phyloP scores from a whole-genome alignment of 1,140 invertebrate genomes.

The Zaprionus taronus region DNA sequence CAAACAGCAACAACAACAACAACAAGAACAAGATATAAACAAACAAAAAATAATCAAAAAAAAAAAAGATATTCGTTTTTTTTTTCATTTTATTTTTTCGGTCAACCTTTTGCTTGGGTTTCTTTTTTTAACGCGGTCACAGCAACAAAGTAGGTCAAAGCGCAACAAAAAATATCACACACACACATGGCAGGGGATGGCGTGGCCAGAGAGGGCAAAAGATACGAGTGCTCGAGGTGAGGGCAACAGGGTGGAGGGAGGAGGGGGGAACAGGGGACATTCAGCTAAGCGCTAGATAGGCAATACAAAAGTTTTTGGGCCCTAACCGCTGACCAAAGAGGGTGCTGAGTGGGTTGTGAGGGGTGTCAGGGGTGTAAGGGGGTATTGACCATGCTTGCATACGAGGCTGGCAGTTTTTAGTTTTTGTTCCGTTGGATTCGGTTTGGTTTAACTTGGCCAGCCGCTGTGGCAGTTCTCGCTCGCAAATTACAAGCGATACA shows the following conservation, averaged over 20 bases:
- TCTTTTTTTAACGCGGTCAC: constrained; percentile 59
- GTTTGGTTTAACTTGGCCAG: constrained; percentile 24
- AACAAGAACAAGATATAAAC: constrained; percentile 23
- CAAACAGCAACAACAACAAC: constrained; percentile 38
- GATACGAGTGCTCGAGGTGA: not conserved
- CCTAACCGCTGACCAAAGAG: constrained; percentile 21
- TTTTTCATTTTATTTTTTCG: constrained; percentile 31
- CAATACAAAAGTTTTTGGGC: constrained; percentile 68
- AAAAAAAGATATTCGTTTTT: constrained; percentile 10
- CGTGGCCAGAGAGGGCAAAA: constrained; percentile 3
- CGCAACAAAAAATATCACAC: constrained; percentile 47
- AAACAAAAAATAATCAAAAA: constrained; percentile 9
- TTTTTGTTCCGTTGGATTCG: not conserved
- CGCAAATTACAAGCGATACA: constrained; percentile 72
- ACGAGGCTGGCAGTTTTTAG: constrained; percentile 8
- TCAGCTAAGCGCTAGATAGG: constrained; percentile 71
- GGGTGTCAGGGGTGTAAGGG: not conserved
- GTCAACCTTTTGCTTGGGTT: constrained; percentile 58
- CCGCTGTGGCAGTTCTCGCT: constrained; percentile 54
- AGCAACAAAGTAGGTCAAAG: constrained; percentile 71
- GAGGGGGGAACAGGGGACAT: constrained; percentile 10
- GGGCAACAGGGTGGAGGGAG: not conserved
- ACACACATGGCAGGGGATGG: constrained; percentile 21
- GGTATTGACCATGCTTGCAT: constrained; percentile 20
- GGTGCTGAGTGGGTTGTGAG: not conserved